These are phyloP conservation scores for Nyctalus aviator DNA, from an alignment of 2,797 vertebrate genomes.

Conservation along the genomic window DNA sequence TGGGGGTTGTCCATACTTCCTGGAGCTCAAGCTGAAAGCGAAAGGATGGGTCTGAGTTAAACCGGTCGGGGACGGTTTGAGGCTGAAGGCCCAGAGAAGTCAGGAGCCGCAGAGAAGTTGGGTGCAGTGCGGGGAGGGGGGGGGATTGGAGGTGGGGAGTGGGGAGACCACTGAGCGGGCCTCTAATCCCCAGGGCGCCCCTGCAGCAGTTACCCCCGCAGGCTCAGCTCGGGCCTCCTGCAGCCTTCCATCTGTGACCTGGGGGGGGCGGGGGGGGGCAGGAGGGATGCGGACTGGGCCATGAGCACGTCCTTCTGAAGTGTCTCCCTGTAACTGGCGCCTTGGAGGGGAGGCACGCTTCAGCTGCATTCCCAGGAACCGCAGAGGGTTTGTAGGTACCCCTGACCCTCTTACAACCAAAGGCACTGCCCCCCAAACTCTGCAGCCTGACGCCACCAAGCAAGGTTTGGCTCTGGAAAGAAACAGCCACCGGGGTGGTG, in stretches of 20 bases:
- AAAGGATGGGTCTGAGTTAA: slow-evolving; percentile 60
- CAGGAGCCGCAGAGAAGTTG: not conserved
- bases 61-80: not conserved
- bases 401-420: not conserved
- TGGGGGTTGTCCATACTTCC: slow-evolving; percentile 71
- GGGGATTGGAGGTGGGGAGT: not conserved
- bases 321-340: not conserved
- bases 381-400: not conserved
- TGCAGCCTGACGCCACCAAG: not conserved
- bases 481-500: not conserved
- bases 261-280: not conserved
- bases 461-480: not conserved
- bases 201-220: not conserved
- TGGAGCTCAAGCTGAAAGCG: slow-evolving; percentile 73
- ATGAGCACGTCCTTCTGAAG: not conserved
- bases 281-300: not conserved
- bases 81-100: not conserved
- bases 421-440: not conserved
- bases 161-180: not conserved
- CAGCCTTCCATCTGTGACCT: not conserved
- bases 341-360: not conserved
- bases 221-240: not conserved
- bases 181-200: not conserved
- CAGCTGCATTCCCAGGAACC: not conserved
- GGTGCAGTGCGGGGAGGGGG: not conserved